These are phyloP conservation scores for Coluber constrictor DNA, from an alignment of 2,797 vertebrate species.

Conservation along the genomic window DNA sequence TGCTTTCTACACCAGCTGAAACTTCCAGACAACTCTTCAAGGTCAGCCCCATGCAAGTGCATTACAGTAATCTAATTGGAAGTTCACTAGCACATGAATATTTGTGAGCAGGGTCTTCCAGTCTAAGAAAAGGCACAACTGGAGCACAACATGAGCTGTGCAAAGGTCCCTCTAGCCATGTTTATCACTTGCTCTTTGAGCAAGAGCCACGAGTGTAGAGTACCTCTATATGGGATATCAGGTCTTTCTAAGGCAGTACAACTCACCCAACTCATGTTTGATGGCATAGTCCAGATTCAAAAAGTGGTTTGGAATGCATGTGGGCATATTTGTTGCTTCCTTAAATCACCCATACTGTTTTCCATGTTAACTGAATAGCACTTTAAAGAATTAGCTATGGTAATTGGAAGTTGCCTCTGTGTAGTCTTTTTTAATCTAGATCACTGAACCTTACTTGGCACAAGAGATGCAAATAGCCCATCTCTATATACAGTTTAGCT, in stretches of 20 bases:
- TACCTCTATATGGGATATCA: neutral
- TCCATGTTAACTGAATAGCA: neutral
- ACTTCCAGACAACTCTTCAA: neutral
- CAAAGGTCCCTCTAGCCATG: neutral
- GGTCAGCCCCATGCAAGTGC: neutral
- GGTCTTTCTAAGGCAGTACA: neutral
- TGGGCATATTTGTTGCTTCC: neutral
- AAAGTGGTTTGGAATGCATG: neutral
- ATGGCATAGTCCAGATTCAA: neutral
- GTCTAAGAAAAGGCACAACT: neutral
- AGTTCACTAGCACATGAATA: neutral
- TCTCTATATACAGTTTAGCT: neutral
- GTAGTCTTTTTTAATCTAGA: neutral
- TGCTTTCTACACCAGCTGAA: neutral
- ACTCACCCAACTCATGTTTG: neutral
- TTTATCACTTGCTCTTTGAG: neutral
- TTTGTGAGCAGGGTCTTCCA: neutral
- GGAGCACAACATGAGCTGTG: neutral
- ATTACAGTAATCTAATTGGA: neutral
- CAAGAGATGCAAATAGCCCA: neutral
- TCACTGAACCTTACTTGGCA: neutral
- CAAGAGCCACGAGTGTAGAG: neutral
- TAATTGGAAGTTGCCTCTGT: neutral
- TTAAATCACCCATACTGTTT: neutral
- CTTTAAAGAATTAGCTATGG: neutral